Conservation (phyloP, 2,888 invertebrate genomes). For the Disparrhopalites patrizii region DNA sequence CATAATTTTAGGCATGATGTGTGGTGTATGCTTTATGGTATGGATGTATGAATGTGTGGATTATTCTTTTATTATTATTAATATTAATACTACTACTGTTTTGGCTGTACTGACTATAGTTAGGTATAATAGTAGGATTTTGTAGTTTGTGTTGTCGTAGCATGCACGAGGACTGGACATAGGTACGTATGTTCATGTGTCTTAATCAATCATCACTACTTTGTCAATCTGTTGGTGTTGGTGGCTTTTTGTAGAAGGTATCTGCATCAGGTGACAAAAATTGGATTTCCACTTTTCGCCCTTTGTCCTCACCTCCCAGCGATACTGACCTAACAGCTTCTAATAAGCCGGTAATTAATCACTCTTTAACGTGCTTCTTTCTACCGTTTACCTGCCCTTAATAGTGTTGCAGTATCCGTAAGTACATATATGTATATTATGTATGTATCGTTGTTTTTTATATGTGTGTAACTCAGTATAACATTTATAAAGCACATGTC, state of each 20-base stretch:
- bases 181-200: too few relatives aligned
- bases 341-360: slow-evolving; percentile 11
- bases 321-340: slow-evolving; percentile 12
- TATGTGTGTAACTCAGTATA: background rate
- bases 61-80: too few relatives aligned
- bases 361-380: background rate
- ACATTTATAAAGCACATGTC: background rate
- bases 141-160: too few relatives aligned
- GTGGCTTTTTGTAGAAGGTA: background rate
- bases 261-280: background rate
- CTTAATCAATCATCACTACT: too few relatives aligned
- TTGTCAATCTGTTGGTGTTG: background rate
- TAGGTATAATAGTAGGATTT: too few relatives aligned
- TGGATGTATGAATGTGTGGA: too few relatives aligned
- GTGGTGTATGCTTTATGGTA: too few relatives aligned
- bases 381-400: background rate
- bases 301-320: slow-evolving; percentile 25
- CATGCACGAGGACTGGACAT: too few relatives aligned
- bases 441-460: too few relatives aligned
- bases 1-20: too few relatives aligned
- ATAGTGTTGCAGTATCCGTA: background rate
- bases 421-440: background rate
- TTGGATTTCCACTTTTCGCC: slow-evolving; percentile 11
- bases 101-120: too few relatives aligned
- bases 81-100: too few relatives aligned